These are phyloP conservation scores for Argyrosomus japonicus DNA, from an alignment of 2,113 vertebrate genomes.

Conservation along the genomic window DNA sequence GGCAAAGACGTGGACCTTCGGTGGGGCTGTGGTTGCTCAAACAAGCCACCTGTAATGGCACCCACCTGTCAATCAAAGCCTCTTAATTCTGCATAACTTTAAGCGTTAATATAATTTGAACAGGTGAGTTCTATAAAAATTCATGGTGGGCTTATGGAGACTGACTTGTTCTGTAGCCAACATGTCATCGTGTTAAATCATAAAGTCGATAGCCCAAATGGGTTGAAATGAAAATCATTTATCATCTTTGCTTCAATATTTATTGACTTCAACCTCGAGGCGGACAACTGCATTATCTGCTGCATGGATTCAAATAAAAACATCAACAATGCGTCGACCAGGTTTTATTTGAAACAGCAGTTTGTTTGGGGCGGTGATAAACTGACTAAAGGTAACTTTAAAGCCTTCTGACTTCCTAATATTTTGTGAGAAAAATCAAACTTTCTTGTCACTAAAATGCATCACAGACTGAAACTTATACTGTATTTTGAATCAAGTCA, in stretches of 20 bases:
- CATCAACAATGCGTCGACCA: background rate
- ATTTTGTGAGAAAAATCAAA: slow-evolving; percentile 8
- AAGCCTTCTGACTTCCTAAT: background rate
- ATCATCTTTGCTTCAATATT: slow-evolving; percentile 55
- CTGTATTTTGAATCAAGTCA: background rate
- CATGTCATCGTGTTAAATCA: slow-evolving; percentile 22
- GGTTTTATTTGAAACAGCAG: slow-evolving; percentile 20
- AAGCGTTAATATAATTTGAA: no score
- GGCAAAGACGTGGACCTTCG: no score
- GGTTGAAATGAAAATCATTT: slow-evolving; percentile 69
- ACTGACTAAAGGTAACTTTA: background rate
- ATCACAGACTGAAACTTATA: background rate
- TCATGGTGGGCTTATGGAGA: no score
- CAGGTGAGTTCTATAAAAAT: no score
- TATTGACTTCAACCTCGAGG: slow-evolving; percentile 55
- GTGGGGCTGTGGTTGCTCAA: no score
- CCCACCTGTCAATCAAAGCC: no score
- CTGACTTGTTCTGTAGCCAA: background rate
- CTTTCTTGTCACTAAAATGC: background rate
- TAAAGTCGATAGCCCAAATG: slow-evolving; percentile 67
- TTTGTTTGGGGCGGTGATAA: background rate
- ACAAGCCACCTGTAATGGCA: no score
- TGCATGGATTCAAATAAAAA: slow-evolving; percentile 40
- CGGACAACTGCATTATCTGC: slow-evolving; percentile 12
- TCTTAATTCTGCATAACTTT: no score